A percentile compares a stretch with the other conserved stretches of the same genome.
phyloP scores from a whole-genome alignment of 2,797 vertebrate genomes.

The Semotilus atromaculatus region DNA sequence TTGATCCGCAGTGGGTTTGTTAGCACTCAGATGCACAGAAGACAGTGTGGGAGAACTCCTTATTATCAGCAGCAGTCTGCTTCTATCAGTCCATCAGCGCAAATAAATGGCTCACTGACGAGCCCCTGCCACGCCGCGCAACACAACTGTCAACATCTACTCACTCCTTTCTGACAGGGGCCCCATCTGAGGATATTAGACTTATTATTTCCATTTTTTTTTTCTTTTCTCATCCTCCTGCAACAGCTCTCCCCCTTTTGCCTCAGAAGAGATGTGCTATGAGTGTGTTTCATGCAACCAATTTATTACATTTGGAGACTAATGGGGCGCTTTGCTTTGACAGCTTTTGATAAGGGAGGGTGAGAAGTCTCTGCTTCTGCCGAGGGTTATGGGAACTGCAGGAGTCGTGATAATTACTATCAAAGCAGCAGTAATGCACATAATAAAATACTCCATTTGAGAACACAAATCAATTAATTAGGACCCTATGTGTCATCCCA shows the following conservation, averaged over 20 bases:
- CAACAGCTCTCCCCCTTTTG: conserved; percentile 41
- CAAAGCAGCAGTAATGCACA: conserved; percentile 60
- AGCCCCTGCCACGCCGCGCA: conserved; percentile 56
- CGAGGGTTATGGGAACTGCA: conserved; percentile 56
- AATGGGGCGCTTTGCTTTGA: conserved; percentile 60
- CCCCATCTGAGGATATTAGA: conserved; percentile 54
- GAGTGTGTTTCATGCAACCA: conserved; percentile 59
- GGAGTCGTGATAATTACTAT: conserved; percentile 63
- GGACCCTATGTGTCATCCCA: conserved; percentile 54
- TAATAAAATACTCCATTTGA: conserved; percentile 55
- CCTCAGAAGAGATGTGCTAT: conserved; percentile 54
- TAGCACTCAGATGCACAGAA: conserved; percentile 50
- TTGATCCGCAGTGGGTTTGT: conserved; percentile 49
- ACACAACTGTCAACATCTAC: conserved; percentile 53
- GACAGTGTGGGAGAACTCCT: conserved; percentile 51
- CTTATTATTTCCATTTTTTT: conserved; percentile 48
- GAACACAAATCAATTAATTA: conserved; percentile 66
- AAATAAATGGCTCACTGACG: conserved; percentile 59
- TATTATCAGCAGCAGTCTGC: conserved; percentile 53
- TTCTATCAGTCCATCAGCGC: conserved; percentile 55
- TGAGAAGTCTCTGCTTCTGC: conserved; percentile 55
- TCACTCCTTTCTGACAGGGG: conserved; percentile 50
- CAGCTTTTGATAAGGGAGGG: conserved; percentile 62
- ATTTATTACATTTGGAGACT: conserved; percentile 64
- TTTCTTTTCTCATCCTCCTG: conserved; percentile 19